Evolutionary conservation across 2,888 invertebrate species (phyloP), one percentile per base, ranked within the genome.

Genomic region (Metopia argyrocephala): DNA sequence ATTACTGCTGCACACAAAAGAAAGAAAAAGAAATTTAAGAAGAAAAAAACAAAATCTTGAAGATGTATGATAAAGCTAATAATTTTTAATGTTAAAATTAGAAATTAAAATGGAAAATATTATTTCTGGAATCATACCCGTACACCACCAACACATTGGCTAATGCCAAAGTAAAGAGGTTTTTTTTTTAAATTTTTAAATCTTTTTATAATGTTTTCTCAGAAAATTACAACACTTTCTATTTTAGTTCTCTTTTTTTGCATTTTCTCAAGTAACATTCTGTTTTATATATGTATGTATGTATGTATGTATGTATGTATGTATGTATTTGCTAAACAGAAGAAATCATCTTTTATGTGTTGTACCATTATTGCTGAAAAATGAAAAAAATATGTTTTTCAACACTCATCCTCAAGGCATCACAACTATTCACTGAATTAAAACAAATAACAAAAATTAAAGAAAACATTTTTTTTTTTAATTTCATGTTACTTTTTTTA

Each of bases 1-100:
- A 52, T 46, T 45, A 21, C 59, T 71, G 5, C 38, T 38, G 9
- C 15, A 6, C 15, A 15, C 7, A 25, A 61, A 7, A 25, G 25
- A 61, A 20, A 45, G 38, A 18, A 46, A 61, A 9, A 27, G 48
- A 23, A 61, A 46, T 15, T 38, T 45, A 25, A 31, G 15, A 52
- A 68, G 64, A 61, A 68, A 45, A n/a, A n/a, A n/a, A n/a, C n/a
- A n/a, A 54, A 38, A 52, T 61, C 52, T 48, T 45, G 62, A 25
- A 78, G 76, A 79, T 79, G 71, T 79, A 76, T 79, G 79, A 76
- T 79, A 62, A 76, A 71, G 71, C 61, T 76, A 71, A 66, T 66
- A 56, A 71, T 61, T 54, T 79, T 71, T 57, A 76, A 75, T 68
- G 75, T 61, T 62, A 75, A 73, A 75, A 75, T 59, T 57, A 45